Conservation (phyloP, 2,888 invertebrate genomes). For the Nephrotoma flavescens region DNA sequence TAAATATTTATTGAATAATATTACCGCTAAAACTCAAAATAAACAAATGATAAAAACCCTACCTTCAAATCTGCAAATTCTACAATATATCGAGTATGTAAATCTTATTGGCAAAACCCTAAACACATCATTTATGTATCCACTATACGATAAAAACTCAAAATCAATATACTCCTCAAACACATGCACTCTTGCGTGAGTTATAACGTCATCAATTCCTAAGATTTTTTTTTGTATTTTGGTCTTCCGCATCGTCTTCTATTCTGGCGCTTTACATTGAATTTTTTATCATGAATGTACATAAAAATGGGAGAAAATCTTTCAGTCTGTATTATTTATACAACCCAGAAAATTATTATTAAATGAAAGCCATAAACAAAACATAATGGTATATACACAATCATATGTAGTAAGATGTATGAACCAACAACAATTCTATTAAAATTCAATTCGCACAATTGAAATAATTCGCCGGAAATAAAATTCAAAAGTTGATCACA, state of each 20-base stretch:
- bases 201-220: not conserved
- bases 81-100: too few species aligned
- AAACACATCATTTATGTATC: not conserved
- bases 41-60: too few species aligned
- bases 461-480: not conserved
- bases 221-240: not conserved
- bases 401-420: not conserved
- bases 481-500: not conserved
- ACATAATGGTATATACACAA: not conserved
- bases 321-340: not conserved
- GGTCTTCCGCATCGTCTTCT: not conserved
- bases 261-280: not conserved
- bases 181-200: not conserved
- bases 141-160: not conserved
- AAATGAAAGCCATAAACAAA: not conserved
- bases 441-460: not conserved
- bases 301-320: not conserved
- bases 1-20: too few species aligned
- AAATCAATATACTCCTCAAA: not conserved
- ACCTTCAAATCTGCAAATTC: too few species aligned
- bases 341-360: not conserved
- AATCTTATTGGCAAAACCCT: too few species aligned
- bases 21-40: too few species aligned
- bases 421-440: not conserved
- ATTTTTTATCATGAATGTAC: not conserved